Conservation (phyloP, 2,888 invertebrate species). For the Drosophila birchii region DNA sequence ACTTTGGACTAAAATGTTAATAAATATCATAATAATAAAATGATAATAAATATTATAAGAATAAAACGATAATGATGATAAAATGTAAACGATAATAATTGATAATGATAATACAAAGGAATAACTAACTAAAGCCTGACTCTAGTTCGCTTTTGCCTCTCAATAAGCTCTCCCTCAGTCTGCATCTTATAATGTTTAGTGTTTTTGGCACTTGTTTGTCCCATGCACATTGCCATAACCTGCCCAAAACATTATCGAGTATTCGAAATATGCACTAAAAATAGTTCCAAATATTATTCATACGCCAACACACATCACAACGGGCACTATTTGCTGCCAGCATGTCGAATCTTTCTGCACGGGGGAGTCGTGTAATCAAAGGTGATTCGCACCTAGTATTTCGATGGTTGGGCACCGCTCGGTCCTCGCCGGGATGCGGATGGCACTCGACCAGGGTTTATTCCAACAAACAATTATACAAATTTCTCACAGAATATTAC, state of each 20-base stretch:
- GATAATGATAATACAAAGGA: too few relatives aligned
- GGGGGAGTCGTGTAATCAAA: constrained; percentile 43
- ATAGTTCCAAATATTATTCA: constrained; percentile 75
- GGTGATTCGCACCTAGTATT: constrained; percentile 24
- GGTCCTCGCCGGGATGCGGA: constrained; percentile 28
- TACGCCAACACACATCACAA: constrained; percentile 38
- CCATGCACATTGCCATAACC: constrained; percentile 25
- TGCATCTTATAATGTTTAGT: not conserved
- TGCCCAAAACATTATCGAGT: constrained; percentile 28
- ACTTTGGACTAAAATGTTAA: too few relatives aligned
- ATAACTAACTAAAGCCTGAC: not conserved
- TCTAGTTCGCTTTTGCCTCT: not conserved
- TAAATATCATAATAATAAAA: too few relatives aligned
- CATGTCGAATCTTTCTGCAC: constrained; percentile 40
- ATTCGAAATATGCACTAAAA: constrained; percentile 67
- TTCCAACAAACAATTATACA: constrained; percentile 63
- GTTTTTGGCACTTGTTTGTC: constrained; percentile 11
- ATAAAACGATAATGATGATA: too few relatives aligned
- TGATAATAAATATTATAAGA: too few relatives aligned
- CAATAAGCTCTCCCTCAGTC: too few relatives aligned
- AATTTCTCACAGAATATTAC: constrained; percentile 60
- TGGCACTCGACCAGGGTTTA: constrained; percentile 31
- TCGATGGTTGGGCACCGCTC: constrained; percentile 9
- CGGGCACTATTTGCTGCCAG: constrained; percentile 49
- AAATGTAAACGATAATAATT: too few relatives aligned